Base-by-base conservation (phyloP, 2,113 vertebrate genomes). In the Zootoca vivipara region DNA sequence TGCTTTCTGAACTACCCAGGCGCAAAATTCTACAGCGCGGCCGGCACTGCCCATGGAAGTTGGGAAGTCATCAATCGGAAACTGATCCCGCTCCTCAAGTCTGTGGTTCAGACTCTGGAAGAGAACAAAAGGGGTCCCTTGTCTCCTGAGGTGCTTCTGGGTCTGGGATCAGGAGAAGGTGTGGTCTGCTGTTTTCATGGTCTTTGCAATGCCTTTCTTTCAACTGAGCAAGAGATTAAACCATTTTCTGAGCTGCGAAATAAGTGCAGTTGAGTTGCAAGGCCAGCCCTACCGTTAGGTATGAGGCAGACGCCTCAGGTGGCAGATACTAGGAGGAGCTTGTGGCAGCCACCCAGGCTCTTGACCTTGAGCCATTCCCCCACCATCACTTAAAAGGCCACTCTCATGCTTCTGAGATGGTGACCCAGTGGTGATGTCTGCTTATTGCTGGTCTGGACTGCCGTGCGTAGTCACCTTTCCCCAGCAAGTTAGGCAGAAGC, bases 1-100 rank as follows among this genome's bases (percentile, higher is more conserved):
- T 96, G 97, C 92, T 98, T 97, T 92, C 97, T 95, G 70, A 98
- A 97, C 85, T 97, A 97, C 7, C 95, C 97, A 7, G 87, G 95
- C 86, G 67, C 86, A 46, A 91, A 92, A 69, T 92, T 95, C 85
- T 89, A 92, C 18, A 89, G 90, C 38, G 87, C 56, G 20, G 85
- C 77, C 0, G 89, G 56, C 4, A 15, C 26, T 10, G 89, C 91
- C 33, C 75, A 78, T 0, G 87, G 94, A 22, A 72, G 91, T 0
- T 33, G 52, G 56, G 90, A 91, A 35, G 28, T 94, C 75, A 89
- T 96, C 85, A 97, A 96, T 56, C 96, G 95, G 10, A 95, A 95
- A 35, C 92, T 98, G 89, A 92, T 98, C 92, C 97, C 97, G 0
- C 95, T 97, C 82, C 94, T 99, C 83, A 97, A 95, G 78, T 93